Evolutionary conservation across 2,888 invertebrate genomes (phyloP), one percentile per base, ranked within the genome.

Genomic region (Oscheius sp.): DNA sequence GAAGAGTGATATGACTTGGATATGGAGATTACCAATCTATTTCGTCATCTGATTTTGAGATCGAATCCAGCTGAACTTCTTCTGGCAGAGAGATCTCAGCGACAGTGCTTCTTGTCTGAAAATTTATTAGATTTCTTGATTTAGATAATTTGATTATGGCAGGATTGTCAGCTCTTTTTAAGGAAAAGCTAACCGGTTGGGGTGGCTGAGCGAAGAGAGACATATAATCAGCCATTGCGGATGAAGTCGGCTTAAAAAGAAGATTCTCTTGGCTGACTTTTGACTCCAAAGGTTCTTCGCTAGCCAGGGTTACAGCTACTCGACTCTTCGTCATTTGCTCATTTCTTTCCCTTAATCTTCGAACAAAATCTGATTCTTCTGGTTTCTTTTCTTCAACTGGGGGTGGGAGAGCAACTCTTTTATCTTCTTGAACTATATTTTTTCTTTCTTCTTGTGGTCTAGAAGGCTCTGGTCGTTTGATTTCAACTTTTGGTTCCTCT

Each of bases 11-110:
- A 45, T 61, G 42, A 45, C 34, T 23, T 20, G 53, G 55, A 34
- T 55, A 55, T 55, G 55, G n/a, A 57, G 34, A 37, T 48, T 48
- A 68, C 68, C 68, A 68, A 25, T 68, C 61, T n/a, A 68, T 61
- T 2, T 68, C 68, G 39, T 61, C 61, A 42, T 68, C 55, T 12
- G 48, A 53, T 27, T 46, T 37, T 17, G 33, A 17, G 12, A 33
- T 20, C 1, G 46, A 20, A 20, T 64, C 64, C 17, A 64, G 23
- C 1, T 48, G 64, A 20, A 64, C 34, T 5, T 61, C 61, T 8
- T 61, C 61, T 8, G 42, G 42, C 45, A 61, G 45, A 20, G n/a
- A 5, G 25, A 61, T n/a, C 3, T 45, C 42, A 17, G 31, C 3
- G 55, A 20, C 52, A n/a, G 52, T n/a, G n/a, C n/a, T n/a, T n/a